These are phyloP conservation scores for Seira ritae DNA, from an alignment of 2,888 invertebrate species.

Conservation along the genomic window DNA sequence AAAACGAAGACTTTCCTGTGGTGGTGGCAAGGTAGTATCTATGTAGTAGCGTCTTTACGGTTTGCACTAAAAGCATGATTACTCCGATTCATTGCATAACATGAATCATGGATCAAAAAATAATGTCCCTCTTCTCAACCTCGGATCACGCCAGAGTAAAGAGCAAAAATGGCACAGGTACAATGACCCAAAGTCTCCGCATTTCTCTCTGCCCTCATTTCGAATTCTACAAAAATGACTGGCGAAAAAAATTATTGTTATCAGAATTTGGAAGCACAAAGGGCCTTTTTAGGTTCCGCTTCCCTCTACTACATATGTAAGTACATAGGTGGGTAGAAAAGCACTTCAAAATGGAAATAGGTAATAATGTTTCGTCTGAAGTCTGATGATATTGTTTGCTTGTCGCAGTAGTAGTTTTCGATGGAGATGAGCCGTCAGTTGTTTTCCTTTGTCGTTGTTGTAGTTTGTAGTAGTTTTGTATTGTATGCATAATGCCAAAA, in stretches of 20 bases:
- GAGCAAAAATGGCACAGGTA: neutral
- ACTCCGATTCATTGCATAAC: conserved; percentile 2
- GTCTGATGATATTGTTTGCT: too few species aligned
- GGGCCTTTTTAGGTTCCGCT: neutral
- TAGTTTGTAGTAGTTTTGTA: too few species aligned
- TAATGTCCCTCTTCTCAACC: too few species aligned
- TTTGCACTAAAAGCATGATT: neutral
- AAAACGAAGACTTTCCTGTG: too few species aligned
- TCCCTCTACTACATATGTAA: neutral
- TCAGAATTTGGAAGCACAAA: neutral
- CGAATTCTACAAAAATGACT: neutral
- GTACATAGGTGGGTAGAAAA: neutral
- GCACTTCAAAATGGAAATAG: neutral
- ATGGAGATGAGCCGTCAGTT: too few species aligned
- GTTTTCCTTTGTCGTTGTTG: too few species aligned
- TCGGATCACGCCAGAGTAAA: neutral
- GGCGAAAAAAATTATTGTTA: neutral
- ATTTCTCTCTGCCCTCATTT: neutral
- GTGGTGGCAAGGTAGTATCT: too few species aligned
- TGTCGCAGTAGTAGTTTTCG: too few species aligned
- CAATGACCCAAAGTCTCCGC: neutral
- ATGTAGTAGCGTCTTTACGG: too few species aligned
- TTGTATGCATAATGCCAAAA: too few species aligned
- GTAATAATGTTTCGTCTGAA: neutral
- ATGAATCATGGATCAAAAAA: conserved; percentile 9